Base-by-base conservation (phyloP, 2,797 vertebrate species). In the Vipera latastei region DNA sequence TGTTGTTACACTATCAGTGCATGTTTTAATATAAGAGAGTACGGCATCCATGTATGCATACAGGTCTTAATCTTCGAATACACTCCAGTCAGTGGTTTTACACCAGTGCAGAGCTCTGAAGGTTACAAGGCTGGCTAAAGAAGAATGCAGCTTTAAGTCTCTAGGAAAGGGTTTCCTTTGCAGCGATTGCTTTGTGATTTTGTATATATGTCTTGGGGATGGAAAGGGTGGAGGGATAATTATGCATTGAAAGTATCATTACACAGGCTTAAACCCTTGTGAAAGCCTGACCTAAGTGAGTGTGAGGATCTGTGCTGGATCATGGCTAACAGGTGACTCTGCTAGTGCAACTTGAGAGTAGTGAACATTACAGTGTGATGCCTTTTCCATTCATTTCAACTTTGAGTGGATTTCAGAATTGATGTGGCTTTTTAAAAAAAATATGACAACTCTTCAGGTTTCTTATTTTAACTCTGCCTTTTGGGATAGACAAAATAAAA, bases 321-420 rank as follows among this genome's bases (percentile, higher is more conserved):
- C 55, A 25, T 55, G 53, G 92, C 83, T 18, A 90, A 3, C 44
- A 53, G 2, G 78, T 38, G 11, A 48, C 32, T 48, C 53, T 53
- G 61, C 11, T 78, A 93, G 89, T 25, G 38, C 89, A 93, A 87
- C 89, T 1, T 92, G 94, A 93, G 91, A 90, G 16, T 26, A 56
- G 91, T 3, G 91, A 94, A 56, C 91, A 89, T 87, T 93, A 90
- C 85, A 92, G 87, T 0, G 0, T 92, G 93, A 96, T 94, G 88
- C 83, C 91, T 96, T 96, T 96, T 95, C 94, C 93, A 96, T 94
- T 90, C 7, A 57, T 93, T 95, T 59, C 93, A 90, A 32, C 91
- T 90, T 89, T 85, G 93, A 94, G 89, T 26, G 44, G 73, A 55
- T 94, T 91, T 90, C 93, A 85, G 60, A 90, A 92, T 55, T 86